Percentiles rank a stretch among this genome's conserved stretches.
Evolutionary conservation across 2,113 vertebrate genomes (phyloP).

Genomic region (Dasyprocta punctata): DNA sequence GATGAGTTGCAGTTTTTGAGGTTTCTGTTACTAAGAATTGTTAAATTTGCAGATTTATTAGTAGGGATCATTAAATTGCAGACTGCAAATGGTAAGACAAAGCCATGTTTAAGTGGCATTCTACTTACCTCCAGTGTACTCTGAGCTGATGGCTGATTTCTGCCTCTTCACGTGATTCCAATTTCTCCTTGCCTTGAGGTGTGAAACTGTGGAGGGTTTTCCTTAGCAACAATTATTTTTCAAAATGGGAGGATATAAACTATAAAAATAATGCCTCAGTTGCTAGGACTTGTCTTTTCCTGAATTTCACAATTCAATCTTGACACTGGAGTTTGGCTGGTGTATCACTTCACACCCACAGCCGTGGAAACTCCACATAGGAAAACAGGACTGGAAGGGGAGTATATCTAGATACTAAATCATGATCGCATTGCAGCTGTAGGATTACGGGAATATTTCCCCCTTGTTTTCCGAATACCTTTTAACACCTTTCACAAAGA

Average conservation of each 20-base stretch:
- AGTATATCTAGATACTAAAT: neutral
- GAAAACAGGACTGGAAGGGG: neutral
- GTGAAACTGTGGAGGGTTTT: neutral
- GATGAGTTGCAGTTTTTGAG: neutral
- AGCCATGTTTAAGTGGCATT: neutral
- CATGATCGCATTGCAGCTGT: neutral
- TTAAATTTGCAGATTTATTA: neutral
- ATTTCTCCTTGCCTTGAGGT: neutral
- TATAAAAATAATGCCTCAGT: neutral
- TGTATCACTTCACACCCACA: neutral
- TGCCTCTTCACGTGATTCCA: neutral
- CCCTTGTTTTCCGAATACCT: neutral
- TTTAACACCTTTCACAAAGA: constrained; percentile 2
- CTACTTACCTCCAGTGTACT: neutral
- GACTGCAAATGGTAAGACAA: neutral
- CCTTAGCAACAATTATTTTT: constrained; percentile 18
- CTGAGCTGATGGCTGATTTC: neutral
- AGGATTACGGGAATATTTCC: neutral
- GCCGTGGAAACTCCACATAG: rapidly evolving
- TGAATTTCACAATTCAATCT: neutral
- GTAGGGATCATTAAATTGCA: neutral
- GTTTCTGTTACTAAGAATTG: neutral
- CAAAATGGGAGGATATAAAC: neutral
- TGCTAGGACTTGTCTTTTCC: neutral
- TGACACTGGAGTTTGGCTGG: neutral